Percentiles rank a stretch among this genome's conserved stretches.
These are phyloP conservation scores for Himalopsyche tibetana DNA, from an alignment of 2,888 invertebrate species.

Conservation along the genomic window DNA sequence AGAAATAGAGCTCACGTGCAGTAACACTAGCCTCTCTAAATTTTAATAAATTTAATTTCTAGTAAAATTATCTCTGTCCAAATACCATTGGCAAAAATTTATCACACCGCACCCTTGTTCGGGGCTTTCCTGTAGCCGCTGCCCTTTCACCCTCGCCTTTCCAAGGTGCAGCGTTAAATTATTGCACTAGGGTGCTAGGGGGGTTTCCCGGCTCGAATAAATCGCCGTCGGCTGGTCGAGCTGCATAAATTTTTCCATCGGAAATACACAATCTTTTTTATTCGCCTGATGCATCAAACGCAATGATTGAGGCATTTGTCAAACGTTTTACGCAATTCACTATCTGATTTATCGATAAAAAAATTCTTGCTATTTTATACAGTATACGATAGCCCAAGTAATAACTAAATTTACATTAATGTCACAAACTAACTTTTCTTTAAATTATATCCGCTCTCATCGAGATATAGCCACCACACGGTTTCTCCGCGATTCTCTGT, in stretches of 20 bases:
- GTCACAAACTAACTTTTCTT: too few species aligned
- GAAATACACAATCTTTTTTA: not conserved
- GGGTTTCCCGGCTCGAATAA: not conserved
- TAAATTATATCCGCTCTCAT: too few species aligned
- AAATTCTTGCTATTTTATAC: too few species aligned
- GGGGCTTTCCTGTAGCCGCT: conserved; percentile 30
- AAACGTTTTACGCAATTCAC: not conserved
- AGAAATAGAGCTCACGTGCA: not conserved
- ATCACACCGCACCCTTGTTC: conserved; percentile 23
- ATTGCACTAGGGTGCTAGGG: conserved; percentile 10
- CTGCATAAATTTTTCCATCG: conserved; percentile 12
- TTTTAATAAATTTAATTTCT: conserved; percentile 20
- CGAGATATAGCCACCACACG: too few species aligned
- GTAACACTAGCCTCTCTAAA: not conserved
- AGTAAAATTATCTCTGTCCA: conserved; percentile 26
- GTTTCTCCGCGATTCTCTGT: too few species aligned
- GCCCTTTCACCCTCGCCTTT: conserved; percentile 34
- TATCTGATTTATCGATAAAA: too few species aligned
- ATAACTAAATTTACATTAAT: too few species aligned
- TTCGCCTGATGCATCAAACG: not conserved
- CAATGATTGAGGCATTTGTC: not conserved
- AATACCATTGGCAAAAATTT: conserved; percentile 24
- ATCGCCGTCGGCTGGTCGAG: not conserved
- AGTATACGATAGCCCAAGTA: too few species aligned
- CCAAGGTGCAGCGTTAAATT: conserved; percentile 25